These are phyloP conservation scores for Ursus arctos DNA, from an alignment of 2,113 vertebrate species.

Conservation along the genomic window DNA sequence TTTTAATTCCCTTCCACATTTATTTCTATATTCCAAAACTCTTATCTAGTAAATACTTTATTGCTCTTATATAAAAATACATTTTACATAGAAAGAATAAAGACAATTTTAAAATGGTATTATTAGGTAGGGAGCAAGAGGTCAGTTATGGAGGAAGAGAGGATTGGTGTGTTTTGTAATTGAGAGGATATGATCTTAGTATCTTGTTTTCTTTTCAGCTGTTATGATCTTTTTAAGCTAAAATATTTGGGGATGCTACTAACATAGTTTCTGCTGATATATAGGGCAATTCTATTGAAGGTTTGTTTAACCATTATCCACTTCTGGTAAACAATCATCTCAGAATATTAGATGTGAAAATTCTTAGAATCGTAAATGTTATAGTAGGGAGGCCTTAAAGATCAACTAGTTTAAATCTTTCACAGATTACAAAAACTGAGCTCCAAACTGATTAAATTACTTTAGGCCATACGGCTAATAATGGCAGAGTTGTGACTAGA, in stretches of 20 bases:
- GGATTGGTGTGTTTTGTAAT: neutral
- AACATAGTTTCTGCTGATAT: neutral
- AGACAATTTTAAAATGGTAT: neutral
- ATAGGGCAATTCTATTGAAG: neutral
- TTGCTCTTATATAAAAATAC: neutral
- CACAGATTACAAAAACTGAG: neutral
- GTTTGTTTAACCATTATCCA: neutral
- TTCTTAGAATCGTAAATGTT: neutral
- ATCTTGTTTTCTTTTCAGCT: neutral
- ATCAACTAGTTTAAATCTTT: neutral
- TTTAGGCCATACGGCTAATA: neutral
- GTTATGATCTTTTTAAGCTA: neutral
- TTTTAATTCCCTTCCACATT: neutral
- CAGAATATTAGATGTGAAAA: neutral
- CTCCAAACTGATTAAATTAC: neutral
- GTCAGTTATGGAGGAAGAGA: neutral
- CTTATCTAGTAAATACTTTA: neutral
- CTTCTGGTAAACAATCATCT: neutral
- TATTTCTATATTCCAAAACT: neutral
- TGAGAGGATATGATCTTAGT: neutral
- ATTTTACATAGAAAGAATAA: neutral
- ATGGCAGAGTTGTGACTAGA: neutral
- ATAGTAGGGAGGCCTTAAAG: neutral
- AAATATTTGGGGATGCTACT: neutral
- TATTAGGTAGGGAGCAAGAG: neutral